Evolutionary conservation across 2,113 vertebrate genomes (phyloP).

Genomic region (Rallus limicola): DNA sequence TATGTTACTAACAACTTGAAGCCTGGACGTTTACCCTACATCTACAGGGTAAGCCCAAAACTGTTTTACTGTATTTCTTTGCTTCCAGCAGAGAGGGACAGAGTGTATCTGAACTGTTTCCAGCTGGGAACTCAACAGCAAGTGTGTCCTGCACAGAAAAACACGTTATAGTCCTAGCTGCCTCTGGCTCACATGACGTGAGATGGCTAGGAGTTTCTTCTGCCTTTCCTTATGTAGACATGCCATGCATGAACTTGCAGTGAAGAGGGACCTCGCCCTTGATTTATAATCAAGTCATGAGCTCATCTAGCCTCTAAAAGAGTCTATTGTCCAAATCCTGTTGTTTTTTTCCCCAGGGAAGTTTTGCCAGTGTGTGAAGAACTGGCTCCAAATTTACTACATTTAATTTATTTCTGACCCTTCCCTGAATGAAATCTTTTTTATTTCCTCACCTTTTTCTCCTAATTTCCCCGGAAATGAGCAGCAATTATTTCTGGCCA

Average conservation of each 20-base stretch:
- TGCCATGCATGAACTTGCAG: conserved; percentile 33
- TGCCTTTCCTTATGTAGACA: background rate
- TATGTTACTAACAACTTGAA: background rate
- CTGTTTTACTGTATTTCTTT: background rate
- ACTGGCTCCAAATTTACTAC: background rate
- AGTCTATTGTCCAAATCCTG: conserved; percentile 22
- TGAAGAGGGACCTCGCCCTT: conserved; percentile 12
- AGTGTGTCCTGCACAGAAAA: background rate
- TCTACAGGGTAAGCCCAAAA: background rate
- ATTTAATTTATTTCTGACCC: background rate
- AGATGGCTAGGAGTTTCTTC: background rate
- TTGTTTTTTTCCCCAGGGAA: conserved; percentile 9
- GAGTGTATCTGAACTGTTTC: background rate
- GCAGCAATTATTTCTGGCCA: background rate
- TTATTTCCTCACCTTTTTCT: background rate
- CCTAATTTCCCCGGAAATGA: background rate
- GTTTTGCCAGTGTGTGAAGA: background rate
- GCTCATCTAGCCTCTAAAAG: conserved; percentile 35
- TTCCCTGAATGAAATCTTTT: background rate
- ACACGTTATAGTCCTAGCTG: background rate
- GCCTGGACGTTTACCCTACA: background rate
- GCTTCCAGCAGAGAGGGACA: background rate
- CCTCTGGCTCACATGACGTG: background rate
- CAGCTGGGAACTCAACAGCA: background rate
- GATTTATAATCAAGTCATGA: conserved; percentile 45